Conservation (phyloP, 2,113 vertebrate genomes). For the Tachysurus vachellii region DNA sequence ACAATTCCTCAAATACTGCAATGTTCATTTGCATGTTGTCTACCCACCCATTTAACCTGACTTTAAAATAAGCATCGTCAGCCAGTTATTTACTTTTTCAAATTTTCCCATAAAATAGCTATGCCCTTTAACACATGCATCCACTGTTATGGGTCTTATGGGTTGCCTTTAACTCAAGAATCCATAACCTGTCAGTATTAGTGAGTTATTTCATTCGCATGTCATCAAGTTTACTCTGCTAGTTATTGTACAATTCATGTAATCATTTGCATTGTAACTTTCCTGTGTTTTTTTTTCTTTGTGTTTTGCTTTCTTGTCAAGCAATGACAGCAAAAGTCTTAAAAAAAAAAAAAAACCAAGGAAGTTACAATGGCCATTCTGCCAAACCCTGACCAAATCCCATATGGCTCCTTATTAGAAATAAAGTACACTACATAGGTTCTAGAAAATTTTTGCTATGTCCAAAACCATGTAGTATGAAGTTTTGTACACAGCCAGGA, state of each 20-base stretch:
- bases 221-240: slow-evolving; percentile 40
- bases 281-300: slow-evolving; percentile 55
- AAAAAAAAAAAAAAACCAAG: slow-evolving; percentile 57
- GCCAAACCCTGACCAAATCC: slow-evolving; percentile 58
- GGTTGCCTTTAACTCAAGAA: slow-evolving; percentile 59
- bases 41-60: neutral
- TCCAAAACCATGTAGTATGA: slow-evolving; percentile 24
- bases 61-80: neutral
- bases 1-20: slow-evolving; percentile 34
- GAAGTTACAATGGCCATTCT: slow-evolving; percentile 74
- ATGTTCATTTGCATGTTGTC: neutral
- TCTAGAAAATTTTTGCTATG: slow-evolving; percentile 6
- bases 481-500: slow-evolving; percentile 18
- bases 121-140: slow-evolving; percentile 78
- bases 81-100: neutral
- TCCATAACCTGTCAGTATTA: slow-evolving; percentile 67
- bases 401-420: slow-evolving; percentile 14
- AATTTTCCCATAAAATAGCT: slow-evolving; percentile 54
- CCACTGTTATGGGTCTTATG: slow-evolving; percentile 62
- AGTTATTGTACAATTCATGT: slow-evolving; percentile 65
- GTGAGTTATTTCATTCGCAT: slow-evolving; percentile 66
- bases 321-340: slow-evolving; percentile 57
- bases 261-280: slow-evolving; percentile 69
- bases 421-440: slow-evolving; percentile 26
- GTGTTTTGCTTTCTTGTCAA: slow-evolving; percentile 60